phyloP scores from a whole-genome alignment of 2,797 vertebrate species.

The Anguilla pacifica region DNA sequence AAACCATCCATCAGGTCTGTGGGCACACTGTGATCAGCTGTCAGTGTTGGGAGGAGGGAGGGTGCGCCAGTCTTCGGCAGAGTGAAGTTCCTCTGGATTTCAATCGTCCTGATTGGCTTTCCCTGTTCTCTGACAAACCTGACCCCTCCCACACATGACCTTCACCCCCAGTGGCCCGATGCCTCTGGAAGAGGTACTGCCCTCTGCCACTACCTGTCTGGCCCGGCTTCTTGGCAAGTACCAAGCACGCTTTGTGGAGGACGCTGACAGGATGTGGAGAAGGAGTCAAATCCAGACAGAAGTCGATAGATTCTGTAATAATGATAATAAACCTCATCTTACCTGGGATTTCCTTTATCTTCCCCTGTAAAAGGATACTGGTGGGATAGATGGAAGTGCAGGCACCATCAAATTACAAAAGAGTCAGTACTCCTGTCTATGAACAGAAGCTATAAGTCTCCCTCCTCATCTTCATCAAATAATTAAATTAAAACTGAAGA shows the following conservation, averaged over 20 bases:
- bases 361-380: neutral
- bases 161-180: neutral
- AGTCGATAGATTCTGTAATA: neutral
- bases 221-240: neutral
- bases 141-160: neutral
- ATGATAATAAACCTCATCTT: neutral
- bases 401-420: neutral
- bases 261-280: neutral
- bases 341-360: neutral
- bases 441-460: neutral
- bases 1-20: conserved; percentile 59
- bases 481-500: neutral
- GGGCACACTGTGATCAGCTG: conserved; percentile 48
- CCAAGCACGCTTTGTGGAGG: neutral
- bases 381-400: neutral
- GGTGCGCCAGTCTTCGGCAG: neutral
- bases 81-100: conserved; percentile 32
- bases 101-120: conserved; percentile 24
- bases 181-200: neutral
- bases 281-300: neutral
- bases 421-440: neutral
- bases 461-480: neutral
- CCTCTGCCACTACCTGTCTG: neutral
- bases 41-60: conserved; percentile 22
- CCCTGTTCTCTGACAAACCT: conserved; percentile 6